Evolutionary conservation across 2,797 vertebrate genomes (phyloP).

Genomic region (Atherinosoma microstoma): DNA sequence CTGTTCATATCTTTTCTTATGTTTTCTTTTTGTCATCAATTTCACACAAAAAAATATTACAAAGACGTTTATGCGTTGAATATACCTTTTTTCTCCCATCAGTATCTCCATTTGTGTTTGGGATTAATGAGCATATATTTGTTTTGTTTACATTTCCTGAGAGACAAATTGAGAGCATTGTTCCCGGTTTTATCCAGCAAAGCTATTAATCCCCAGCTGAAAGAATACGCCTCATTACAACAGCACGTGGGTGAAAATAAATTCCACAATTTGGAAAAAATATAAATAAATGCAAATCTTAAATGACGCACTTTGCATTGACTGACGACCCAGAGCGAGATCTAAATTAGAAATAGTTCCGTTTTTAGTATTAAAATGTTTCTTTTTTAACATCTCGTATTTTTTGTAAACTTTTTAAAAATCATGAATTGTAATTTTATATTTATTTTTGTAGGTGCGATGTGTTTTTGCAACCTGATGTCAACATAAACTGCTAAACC

Average conservation of each 20-base stretch:
- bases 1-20: neutral
- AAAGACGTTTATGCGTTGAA: slow-evolving; percentile 2
- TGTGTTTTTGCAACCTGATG: neutral
- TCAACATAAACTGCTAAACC: too few relatives aligned
- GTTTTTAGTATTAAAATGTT: too few relatives aligned
- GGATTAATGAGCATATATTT: slow-evolving; percentile 66
- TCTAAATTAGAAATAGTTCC: neutral
- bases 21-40: too few relatives aligned
- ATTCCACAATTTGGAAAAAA: slow-evolving; percentile 7
- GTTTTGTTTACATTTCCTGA: slow-evolving; percentile 65
- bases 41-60: neutral
- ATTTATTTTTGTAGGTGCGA: too few relatives aligned
- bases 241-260: slow-evolving; percentile 14
- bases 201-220: slow-evolving; percentile 67
- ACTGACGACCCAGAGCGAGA: neutral
- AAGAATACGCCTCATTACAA: slow-evolving; percentile 35
- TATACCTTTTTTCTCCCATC: slow-evolving; percentile 8
- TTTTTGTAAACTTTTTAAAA: too few relatives aligned
- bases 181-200: slow-evolving; percentile 64
- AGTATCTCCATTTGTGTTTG: slow-evolving; percentile 58
- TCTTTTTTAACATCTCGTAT: too few relatives aligned
- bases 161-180: slow-evolving; percentile 64
- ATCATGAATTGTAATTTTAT: too few relatives aligned
- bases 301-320: neutral
- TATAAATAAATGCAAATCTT: neutral